Evolutionary conservation across 2,888 invertebrate species (phyloP).

Genomic region (Morpho deidamia): DNA sequence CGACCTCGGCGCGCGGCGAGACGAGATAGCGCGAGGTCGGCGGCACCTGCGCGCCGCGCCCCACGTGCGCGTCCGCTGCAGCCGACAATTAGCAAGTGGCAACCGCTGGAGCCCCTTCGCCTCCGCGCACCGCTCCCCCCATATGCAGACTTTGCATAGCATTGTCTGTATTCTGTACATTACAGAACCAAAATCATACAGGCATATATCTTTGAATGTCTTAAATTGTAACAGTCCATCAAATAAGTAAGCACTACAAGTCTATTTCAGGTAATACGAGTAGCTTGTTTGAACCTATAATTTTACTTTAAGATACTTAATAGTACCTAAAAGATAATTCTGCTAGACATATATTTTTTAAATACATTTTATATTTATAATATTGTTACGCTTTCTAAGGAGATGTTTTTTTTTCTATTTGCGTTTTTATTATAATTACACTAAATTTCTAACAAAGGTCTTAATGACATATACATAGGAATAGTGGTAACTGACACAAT

Average conservation of each 20-base stretch:
- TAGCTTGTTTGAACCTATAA: too few species aligned
- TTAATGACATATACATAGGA: too few species aligned
- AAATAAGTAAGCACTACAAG: background rate
- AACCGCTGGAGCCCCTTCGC: slow-evolving; percentile 19
- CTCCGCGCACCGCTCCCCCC: slow-evolving; percentile 24
- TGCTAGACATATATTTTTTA: too few species aligned
- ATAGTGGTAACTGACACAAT: too few species aligned
- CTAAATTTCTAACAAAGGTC: too few species aligned
- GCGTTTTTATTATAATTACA: too few species aligned
- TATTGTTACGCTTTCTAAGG: too few species aligned
- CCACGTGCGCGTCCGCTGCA: slow-evolving; percentile 59
- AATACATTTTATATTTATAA: too few species aligned
- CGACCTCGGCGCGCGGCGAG: slow-evolving; percentile 67
- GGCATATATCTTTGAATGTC: background rate
- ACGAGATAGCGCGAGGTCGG: slow-evolving; percentile 74
- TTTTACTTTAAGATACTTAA: too few species aligned
- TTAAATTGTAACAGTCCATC: background rate
- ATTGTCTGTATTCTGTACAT: slow-evolving; percentile 23
- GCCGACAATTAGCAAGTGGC: slow-evolving; percentile 37
- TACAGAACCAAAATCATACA: slow-evolving; percentile 17
- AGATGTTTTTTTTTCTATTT: too few species aligned
- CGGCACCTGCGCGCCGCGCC: slow-evolving; percentile 64
- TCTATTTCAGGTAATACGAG: too few species aligned
- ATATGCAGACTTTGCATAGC: slow-evolving; percentile 15
- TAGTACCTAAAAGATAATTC: too few species aligned